phyloP scores from a whole-genome alignment of 2,888 invertebrate genomes.

The Cyaniris semiargus region DNA sequence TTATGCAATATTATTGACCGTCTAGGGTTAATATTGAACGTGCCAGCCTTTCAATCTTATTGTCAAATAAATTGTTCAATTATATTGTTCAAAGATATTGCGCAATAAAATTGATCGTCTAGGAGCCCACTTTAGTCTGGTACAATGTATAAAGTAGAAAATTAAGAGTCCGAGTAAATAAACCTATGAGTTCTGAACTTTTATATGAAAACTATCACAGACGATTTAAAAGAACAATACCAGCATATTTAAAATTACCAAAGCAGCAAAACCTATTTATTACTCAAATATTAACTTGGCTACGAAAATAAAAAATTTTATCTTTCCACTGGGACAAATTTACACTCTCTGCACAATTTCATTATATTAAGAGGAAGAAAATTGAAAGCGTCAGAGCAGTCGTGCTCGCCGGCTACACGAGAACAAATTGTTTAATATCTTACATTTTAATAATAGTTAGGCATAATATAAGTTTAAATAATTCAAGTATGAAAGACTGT shows the following conservation, averaged over 20 bases:
- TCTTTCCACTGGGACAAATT: constrained; percentile 29
- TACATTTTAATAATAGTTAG: constrained; percentile 18
- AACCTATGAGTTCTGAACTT: too few species aligned
- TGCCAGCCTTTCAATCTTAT: too few species aligned
- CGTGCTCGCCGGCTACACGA: neutral
- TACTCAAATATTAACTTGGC: constrained; percentile 17
- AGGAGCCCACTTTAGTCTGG: too few species aligned
- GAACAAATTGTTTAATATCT: constrained; percentile 6
- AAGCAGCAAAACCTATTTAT: constrained; percentile 14
- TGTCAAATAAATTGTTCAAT: too few species aligned
- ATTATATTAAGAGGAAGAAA: constrained; percentile 31
- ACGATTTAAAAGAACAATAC: neutral
- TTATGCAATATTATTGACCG: too few species aligned
- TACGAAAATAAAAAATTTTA: constrained; percentile 26
- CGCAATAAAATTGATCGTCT: too few species aligned
- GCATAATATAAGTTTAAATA: neutral
- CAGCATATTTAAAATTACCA: neutral
- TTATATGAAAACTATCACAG: neutral
- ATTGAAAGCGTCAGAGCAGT: constrained; percentile 28
- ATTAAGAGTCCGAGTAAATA: too few species aligned
- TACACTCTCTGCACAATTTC: constrained; percentile 30
- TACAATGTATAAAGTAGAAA: too few species aligned
- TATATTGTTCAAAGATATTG: too few species aligned
- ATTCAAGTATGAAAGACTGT: neutral
- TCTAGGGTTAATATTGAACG: too few species aligned